Base-by-base conservation (phyloP, 2,797 vertebrate species). In the Ctenosaura bakeri region DNA sequence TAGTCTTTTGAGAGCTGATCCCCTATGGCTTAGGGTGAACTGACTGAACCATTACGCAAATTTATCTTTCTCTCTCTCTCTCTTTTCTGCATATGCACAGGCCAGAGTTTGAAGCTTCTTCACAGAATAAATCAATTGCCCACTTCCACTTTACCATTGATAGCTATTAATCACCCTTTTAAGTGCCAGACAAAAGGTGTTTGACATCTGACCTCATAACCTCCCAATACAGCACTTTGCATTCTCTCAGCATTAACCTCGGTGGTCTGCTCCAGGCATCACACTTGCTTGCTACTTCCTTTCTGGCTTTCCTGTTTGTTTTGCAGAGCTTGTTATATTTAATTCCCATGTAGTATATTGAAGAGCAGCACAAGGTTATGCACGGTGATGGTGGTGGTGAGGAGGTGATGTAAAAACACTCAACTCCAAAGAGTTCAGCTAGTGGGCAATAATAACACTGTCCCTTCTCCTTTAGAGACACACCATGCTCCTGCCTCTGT, bases 181-280 rank as follows among this genome's bases (percentile, higher is more conserved):
- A 78, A 93, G 88, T 56, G 9, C 86, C 62, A 1, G 78, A 92
- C 94, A 93, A 94, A 96, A 94, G 89, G 38, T 79, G 88, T 81
- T 35, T 94, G 95, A 91, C 89, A 90, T 91, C 76, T 95, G 94
- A 95, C 95, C 95, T 94, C 93, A 87, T 95, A 85, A 94, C 95
- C 92, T 95, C 92, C 87, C 79, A 12, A 13, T 46, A 78, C 22
- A 90, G 88, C 90, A 83, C 91, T 95, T 94, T 95, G 91, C 93
- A 93, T 95, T 95, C 95, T 94, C 94, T 93, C 82, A 93, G 88
- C 89, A 64, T 95, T 93, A 92, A 80, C 78, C 92, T 90, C 88
- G 64, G 88, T 95, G 91, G 50, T 80, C 89, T 91, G 89, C 82
- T 69, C 86, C 20, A 52, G 52, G 56, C 32, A 3, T 16, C 54